phyloP scores from a whole-genome alignment of 2,113 vertebrate genomes.

The Hepsetus odoe region DNA sequence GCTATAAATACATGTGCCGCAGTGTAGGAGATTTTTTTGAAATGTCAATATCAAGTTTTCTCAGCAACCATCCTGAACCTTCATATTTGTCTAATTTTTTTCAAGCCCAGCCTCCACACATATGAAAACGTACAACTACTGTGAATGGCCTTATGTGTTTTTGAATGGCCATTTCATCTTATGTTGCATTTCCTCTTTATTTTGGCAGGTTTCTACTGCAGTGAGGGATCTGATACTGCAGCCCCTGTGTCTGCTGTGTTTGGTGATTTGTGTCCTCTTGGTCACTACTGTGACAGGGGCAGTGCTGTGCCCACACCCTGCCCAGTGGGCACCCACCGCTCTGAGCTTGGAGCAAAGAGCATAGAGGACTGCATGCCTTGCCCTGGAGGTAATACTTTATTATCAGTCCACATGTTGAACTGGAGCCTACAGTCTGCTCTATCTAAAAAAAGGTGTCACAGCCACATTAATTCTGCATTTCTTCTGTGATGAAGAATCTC shows the following conservation, averaged over 20 bases:
- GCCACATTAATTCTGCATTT: background rate
- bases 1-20: too few species aligned
- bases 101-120: too few species aligned
- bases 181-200: background rate
- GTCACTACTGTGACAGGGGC: slow-evolving; percentile 83
- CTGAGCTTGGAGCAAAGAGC: slow-evolving; percentile 65
- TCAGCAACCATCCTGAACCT: too few species aligned
- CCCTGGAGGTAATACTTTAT: slow-evolving; percentile 65
- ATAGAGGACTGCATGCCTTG: slow-evolving; percentile 73
- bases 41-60: too few species aligned
- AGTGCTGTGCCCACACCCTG: slow-evolving; percentile 70
- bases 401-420: slow-evolving; percentile 8
- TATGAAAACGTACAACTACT: background rate
- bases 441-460: slow-evolving; percentile 1
- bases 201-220: slow-evolving; percentile 74
- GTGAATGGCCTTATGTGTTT: too few species aligned
- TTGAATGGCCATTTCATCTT: background rate
- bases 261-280: slow-evolving; percentile 78
- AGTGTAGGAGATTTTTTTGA: too few species aligned
- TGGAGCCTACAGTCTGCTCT: background rate
- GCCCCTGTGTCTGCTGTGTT: slow-evolving; percentile 63
- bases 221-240: slow-evolving; percentile 70
- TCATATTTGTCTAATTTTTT: too few species aligned
- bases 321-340: slow-evolving; percentile 68
- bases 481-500: background rate